Evolutionary conservation across 2,888 invertebrate species (phyloP).

Genomic region (Thalpophila matura): DNA sequence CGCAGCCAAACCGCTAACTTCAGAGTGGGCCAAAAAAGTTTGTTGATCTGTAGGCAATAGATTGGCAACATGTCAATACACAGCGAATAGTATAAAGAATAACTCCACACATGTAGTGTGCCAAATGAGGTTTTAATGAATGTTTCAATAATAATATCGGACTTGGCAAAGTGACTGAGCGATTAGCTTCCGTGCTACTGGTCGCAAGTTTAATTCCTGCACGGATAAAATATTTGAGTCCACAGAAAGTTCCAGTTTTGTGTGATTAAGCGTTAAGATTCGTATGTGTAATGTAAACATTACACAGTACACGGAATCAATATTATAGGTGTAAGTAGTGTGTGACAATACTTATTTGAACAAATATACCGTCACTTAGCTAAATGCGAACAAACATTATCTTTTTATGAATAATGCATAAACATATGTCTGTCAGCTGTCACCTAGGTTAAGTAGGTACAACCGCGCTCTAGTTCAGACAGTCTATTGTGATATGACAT

Average conservation of each 20-base stretch:
- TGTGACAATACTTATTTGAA: background rate
- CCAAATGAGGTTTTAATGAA: conserved; percentile 34
- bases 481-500: conserved; percentile 27
- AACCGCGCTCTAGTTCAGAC: conserved; percentile 10
- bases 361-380: background rate
- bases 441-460: background rate
- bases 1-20: too few relatives aligned
- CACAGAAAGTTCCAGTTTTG: background rate
- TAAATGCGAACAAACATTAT: conserved; percentile 1
- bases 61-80: conserved; percentile 18
- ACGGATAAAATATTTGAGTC: background rate
- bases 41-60: too few relatives aligned
- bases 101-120: background rate
- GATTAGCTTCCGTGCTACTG: background rate
- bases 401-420: conserved; percentile 5
- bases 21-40: too few relatives aligned
- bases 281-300: too few relatives aligned
- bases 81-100: background rate
- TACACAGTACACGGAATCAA: too few relatives aligned
- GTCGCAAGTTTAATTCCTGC: background rate
- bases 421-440: conserved; percentile 23
- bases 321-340: too few relatives aligned
- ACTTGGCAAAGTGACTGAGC: background rate
- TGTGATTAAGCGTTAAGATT: background rate
- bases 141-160: conserved; percentile 4